Conservation (phyloP, 2,797 vertebrate genomes). For the Leucoraja ocellata region DNA sequence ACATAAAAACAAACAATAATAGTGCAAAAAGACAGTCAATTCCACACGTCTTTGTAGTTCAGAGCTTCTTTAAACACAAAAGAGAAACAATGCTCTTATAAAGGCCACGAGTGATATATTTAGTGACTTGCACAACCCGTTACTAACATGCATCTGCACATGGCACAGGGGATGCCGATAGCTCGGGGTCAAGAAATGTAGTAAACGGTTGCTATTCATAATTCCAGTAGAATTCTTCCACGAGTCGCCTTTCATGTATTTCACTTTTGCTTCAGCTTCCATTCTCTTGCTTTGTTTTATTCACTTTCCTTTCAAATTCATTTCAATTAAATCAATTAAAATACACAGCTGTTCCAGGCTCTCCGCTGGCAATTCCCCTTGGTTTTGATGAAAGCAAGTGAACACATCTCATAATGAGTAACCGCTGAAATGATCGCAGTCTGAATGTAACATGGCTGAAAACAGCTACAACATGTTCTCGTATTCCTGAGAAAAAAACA, state of each 20-base stretch:
- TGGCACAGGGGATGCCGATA: conserved; percentile 59
- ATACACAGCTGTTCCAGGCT: conserved; percentile 44
- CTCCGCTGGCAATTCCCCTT: conserved; percentile 43
- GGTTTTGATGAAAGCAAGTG: conserved; percentile 45
- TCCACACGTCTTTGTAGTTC: too few species aligned
- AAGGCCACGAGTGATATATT: conserved; percentile 60
- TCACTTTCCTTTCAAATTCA: conserved; percentile 46
- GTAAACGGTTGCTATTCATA: conserved; percentile 48
- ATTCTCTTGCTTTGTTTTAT: conserved; percentile 48
- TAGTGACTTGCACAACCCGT: conserved; percentile 51
- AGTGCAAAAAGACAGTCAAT: too few species aligned
- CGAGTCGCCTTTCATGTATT: conserved; percentile 46
- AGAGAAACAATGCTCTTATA: conserved; percentile 58
- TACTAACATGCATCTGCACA: conserved; percentile 51
- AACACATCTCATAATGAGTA: conserved; percentile 38
- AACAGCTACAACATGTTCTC: conserved; percentile 25
- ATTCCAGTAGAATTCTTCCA: conserved; percentile 43
- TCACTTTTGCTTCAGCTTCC: conserved; percentile 47
- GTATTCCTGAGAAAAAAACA: too few species aligned
- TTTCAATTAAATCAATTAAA: conserved; percentile 48
- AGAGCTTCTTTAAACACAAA: conserved; percentile 55
- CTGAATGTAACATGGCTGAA: not conserved
- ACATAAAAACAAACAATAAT: too few species aligned
- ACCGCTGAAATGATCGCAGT: conserved; percentile 29
- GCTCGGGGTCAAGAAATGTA: conserved; percentile 48